Evolutionary conservation across 1,140 invertebrate species (phyloP).

Genomic region (Phymastichus coffea): DNA sequence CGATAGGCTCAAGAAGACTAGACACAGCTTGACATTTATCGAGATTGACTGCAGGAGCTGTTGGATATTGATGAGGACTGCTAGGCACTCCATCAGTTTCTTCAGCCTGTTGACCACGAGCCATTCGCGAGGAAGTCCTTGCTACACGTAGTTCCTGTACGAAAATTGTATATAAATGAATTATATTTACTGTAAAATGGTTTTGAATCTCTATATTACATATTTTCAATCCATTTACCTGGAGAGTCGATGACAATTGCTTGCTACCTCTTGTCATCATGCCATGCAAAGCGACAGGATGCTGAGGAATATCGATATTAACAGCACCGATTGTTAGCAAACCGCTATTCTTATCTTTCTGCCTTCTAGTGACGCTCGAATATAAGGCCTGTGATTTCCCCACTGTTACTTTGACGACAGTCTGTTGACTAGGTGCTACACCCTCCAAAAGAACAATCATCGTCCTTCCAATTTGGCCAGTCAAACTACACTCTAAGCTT

Average conservation of each 20-base stretch:
- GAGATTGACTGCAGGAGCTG: slow-evolving; percentile 45
- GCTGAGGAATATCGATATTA: slow-evolving; percentile 92
- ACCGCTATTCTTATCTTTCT: slow-evolving; percentile 85
- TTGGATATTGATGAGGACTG: slow-evolving; percentile 59
- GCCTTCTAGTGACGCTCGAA: slow-evolving; percentile 74
- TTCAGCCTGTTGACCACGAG: slow-evolving; percentile 61
- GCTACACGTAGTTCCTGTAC: slow-evolving; percentile 73
- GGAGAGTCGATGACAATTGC: slow-evolving; percentile 87
- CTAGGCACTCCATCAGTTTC: slow-evolving; percentile 58
- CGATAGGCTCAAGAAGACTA: slow-evolving; percentile 71
- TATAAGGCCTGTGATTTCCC: slow-evolving; percentile 90
- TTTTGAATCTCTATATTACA: too few species aligned
- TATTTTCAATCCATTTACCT: slow-evolving; percentile 55
- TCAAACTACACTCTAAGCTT: slow-evolving; percentile 82
- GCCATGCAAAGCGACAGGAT: slow-evolving; percentile 92
- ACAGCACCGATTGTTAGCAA: slow-evolving; percentile 85
- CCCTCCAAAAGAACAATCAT: slow-evolving; percentile 92
- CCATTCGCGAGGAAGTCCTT: slow-evolving; percentile 72
- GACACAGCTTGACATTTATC: slow-evolving; percentile 45
- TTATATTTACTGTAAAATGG: neutral
- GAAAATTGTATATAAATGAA: slow-evolving; percentile 6
- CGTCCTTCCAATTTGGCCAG: slow-evolving; percentile 86
- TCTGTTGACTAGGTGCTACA: slow-evolving; percentile 85
- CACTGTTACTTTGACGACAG: slow-evolving; percentile 90
- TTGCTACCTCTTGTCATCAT: slow-evolving; percentile 96